These are phyloP conservation scores for Automeris io DNA, from an alignment of 2,888 invertebrate genomes.

Conservation along the genomic window DNA sequence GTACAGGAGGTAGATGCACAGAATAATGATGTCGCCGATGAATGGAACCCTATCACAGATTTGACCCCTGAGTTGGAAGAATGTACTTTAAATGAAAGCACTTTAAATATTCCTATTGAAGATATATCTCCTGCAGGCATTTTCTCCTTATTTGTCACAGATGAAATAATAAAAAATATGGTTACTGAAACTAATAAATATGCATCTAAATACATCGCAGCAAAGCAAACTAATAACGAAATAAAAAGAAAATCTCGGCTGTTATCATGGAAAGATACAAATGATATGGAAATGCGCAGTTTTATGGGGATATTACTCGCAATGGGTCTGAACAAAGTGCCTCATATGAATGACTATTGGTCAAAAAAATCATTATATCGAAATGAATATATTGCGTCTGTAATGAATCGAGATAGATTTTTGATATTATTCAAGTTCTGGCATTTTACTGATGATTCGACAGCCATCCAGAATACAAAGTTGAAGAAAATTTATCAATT, in stretches of 20 bases:
- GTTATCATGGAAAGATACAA: slow-evolving; percentile 13
- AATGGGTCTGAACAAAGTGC: slow-evolving; percentile 18
- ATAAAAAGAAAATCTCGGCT: slow-evolving; percentile 16
- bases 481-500: too few relatives aligned
- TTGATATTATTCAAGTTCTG: slow-evolving; percentile 21
- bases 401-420: slow-evolving; percentile 25
- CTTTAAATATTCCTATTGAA: too few relatives aligned
- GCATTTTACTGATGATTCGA: slow-evolving; percentile 22
- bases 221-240: slow-evolving; percentile 9
- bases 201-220: too few relatives aligned
- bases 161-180: slow-evolving; percentile 15
- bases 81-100: too few relatives aligned
- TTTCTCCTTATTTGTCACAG: slow-evolving; percentile 14
- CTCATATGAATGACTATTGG: slow-evolving; percentile 17
- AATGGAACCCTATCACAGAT: too few relatives aligned
- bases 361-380: slow-evolving; percentile 19
- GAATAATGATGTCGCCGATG: too few relatives aligned
- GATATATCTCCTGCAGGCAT: too few relatives aligned
- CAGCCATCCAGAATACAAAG: slow-evolving; percentile 12
- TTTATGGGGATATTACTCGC: slow-evolving; percentile 17
- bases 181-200: slow-evolving; percentile 16
- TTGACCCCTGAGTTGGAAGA: too few relatives aligned
- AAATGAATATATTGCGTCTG: slow-evolving; percentile 21
- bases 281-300: slow-evolving; percentile 12
- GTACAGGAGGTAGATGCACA: too few relatives aligned